phyloP scores from a whole-genome alignment of 2,797 vertebrate genomes.

The Acanthornis magna region DNA sequence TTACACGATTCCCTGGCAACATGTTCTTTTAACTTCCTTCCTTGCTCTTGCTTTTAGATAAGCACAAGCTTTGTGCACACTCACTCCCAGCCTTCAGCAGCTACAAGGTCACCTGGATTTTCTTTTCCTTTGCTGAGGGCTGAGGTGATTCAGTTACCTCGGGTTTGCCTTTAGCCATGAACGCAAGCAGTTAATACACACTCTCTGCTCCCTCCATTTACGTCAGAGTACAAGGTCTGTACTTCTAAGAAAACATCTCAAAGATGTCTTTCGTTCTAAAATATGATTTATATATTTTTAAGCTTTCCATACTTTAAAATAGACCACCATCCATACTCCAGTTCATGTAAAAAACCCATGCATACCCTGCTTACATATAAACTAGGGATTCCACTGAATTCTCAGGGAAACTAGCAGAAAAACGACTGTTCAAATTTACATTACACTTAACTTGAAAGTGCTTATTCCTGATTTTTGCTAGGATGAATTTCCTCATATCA shows the following conservation, averaged over 20 bases:
- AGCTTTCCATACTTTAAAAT: not conserved
- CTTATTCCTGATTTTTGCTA: not conserved
- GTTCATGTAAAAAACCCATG: not conserved
- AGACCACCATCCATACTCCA: not conserved
- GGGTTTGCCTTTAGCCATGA: not conserved
- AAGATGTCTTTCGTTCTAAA: not conserved
- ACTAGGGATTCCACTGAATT: not conserved
- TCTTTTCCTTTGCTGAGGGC: not conserved
- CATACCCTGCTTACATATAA: fast-evolving
- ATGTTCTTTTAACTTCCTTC: not conserved
- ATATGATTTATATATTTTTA: not conserved
- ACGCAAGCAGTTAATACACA: not conserved
- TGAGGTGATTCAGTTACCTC: not conserved
- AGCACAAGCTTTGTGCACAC: not conserved
- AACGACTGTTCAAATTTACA: not conserved
- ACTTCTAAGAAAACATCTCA: not conserved
- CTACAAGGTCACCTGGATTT: not conserved
- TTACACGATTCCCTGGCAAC: not conserved
- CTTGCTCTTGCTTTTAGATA: not conserved
- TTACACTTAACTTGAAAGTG: not conserved
- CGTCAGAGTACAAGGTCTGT: not conserved
- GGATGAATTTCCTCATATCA: not conserved
- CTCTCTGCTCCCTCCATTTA: not conserved
- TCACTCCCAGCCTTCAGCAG: not conserved
- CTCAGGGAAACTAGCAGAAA: not conserved